Percentiles rank a stretch among this genome's conserved stretches.
These are phyloP conservation scores for Glossophaga mutica DNA, from an alignment of 2,797 vertebrate species.

Conservation along the genomic window DNA sequence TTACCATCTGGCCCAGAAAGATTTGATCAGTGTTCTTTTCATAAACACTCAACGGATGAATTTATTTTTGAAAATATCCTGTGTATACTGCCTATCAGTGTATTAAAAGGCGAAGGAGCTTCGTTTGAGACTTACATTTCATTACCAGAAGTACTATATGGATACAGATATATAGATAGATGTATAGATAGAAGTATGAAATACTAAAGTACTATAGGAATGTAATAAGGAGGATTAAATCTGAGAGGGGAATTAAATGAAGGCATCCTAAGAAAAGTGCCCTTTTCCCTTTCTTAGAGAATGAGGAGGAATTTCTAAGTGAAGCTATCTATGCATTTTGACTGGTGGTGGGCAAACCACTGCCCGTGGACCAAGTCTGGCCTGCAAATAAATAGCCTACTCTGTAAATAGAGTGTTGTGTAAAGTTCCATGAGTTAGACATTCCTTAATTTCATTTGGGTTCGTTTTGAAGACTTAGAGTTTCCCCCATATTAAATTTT, in stretches of 20 bases:
- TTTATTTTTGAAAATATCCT: constrained; percentile 33
- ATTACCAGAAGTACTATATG: background rate
- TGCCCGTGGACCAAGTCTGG: background rate
- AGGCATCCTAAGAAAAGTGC: background rate
- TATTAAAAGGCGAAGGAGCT: background rate
- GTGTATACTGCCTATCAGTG: background rate
- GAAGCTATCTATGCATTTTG: background rate
- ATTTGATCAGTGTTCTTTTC: background rate
- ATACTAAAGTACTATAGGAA: background rate
- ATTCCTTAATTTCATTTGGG: background rate
- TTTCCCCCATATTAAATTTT: background rate
- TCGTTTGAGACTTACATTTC: background rate
- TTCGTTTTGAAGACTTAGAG: background rate
- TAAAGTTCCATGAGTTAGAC: background rate
- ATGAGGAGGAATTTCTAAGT: background rate
- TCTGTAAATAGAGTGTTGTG: background rate
- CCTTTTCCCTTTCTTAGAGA: background rate
- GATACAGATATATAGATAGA: background rate
- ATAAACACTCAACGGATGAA: background rate
- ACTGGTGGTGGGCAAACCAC: background rate
- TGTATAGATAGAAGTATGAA: background rate
- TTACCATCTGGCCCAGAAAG: background rate
- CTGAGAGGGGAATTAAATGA: background rate
- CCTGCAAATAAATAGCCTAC: background rate
- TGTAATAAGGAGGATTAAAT: background rate